Evolutionary conservation across 2,888 invertebrate genomes (phyloP), one percentile per base, ranked within the genome.

Genomic region (Automeris io): DNA sequence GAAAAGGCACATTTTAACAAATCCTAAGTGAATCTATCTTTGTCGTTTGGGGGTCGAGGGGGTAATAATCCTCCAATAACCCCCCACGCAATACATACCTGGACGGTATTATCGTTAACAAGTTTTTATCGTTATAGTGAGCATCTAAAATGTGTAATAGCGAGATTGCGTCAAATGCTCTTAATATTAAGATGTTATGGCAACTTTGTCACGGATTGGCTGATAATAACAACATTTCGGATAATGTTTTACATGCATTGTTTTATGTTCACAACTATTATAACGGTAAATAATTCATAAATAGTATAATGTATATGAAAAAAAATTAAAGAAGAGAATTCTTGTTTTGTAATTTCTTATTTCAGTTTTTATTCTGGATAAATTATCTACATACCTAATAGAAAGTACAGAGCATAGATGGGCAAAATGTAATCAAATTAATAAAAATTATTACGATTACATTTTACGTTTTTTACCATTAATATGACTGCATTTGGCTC

Each of bases 171-270:
- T 41, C 48, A 55, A 48, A 43, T 49, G 46, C 45, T 54, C 56
- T 49, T 49, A 48, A 54, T 37, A 42, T 37, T 36, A 39, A 57
- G 56, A 61, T 56, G 49, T 52, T 55, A 53, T 50, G 37, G 51
- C 51, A 49, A 59, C 47, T 49, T 64, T 52, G 59, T 63, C 63
- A 66, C 59, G 65, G 52, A 57, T 45, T 46, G 5, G 25, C 41
- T 47, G 60, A 65, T 65, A 64, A 48, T 33, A 33, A 23, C 33
- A 31, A 35, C 43, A 45, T 37, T 50, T 35, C 37, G 36, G 35
- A 37, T 37, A 32, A 37, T 32, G 23, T 37, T 37, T 31, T 37
- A 37, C 16, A 32, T 44, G 35, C 22, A 31, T 40, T 41, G 7
- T 23, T 37, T 29, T 29, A 29, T 29, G 29, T 29, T 29, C 29